phyloP scores from a whole-genome alignment of 2,888 invertebrate species.

The Pristionchus mayeri region DNA sequence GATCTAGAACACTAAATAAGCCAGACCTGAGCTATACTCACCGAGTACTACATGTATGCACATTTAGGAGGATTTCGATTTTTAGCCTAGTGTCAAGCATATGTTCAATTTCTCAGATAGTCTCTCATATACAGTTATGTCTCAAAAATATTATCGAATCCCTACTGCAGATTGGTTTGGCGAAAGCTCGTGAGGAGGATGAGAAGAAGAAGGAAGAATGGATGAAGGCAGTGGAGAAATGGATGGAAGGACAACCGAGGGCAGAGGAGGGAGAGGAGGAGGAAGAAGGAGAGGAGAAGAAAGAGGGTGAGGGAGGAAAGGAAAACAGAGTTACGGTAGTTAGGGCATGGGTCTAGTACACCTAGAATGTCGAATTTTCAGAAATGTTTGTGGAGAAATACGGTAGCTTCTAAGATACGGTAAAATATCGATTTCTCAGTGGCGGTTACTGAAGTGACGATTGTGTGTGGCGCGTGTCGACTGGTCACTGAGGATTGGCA shows the following conservation, averaged over 20 bases:
- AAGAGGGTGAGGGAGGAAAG: background rate
- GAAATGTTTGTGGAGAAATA: background rate
- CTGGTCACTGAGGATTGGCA: conserved; percentile 1
- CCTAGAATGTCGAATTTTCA: background rate
- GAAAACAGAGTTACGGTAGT: too few relatives aligned
- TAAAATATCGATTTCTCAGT: background rate
- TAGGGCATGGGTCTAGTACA: background rate
- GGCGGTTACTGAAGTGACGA: background rate
- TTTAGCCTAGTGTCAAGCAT: too few relatives aligned
- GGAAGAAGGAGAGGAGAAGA: background rate
- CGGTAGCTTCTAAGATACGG: background rate
- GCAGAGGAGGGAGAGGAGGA: background rate
- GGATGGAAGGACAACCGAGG: background rate
- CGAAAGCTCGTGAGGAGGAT: too few relatives aligned
- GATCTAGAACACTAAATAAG: too few relatives aligned
- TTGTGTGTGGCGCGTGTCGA: background rate
- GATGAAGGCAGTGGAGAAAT: conserved; percentile 11
- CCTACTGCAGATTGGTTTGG: too few relatives aligned
- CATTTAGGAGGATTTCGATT: too few relatives aligned
- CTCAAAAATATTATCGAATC: too few relatives aligned
- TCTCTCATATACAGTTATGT: too few relatives aligned
- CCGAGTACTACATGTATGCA: too few relatives aligned
- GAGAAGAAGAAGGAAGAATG: background rate
- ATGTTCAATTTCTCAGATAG: too few relatives aligned
- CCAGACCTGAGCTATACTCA: too few relatives aligned